phyloP scores from a whole-genome alignment of 37 sponge, comb jelly and placozoan genomes.

The Beroe ovata region DNA sequence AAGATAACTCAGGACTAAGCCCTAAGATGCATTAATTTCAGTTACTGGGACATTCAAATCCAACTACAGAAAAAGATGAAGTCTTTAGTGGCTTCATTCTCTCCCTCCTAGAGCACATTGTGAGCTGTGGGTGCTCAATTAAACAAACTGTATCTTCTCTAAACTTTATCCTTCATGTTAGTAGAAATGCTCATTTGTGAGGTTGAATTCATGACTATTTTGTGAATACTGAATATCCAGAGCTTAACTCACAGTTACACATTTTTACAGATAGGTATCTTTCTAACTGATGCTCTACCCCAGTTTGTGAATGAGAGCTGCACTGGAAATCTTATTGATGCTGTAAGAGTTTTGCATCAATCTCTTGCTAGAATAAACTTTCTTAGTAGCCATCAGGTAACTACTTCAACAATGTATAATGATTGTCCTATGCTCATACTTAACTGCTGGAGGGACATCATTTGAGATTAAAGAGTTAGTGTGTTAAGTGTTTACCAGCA shows the following conservation, averaged over 20 bases:
- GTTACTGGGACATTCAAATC: background rate
- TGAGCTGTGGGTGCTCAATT: background rate
- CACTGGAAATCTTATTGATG: background rate
- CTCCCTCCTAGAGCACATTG: conserved; percentile 3
- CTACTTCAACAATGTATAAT: too few species aligned
- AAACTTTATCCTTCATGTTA: background rate
- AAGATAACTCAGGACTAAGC: too few species aligned
- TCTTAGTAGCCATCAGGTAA: background rate
- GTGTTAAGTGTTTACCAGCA: background rate
- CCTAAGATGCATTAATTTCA: too few species aligned
- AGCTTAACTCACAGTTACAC: background rate
- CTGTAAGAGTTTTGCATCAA: background rate
- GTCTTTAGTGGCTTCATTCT: background rate
- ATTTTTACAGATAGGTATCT: background rate
- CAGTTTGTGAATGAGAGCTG: conserved; percentile 9
- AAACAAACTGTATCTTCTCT: conserved; percentile 1
- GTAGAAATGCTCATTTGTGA: too few species aligned
- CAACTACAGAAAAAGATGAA: background rate
- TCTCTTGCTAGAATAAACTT: background rate
- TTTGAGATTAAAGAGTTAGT: background rate
- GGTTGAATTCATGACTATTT: too few species aligned
- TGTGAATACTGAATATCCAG: too few species aligned
- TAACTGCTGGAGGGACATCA: background rate
- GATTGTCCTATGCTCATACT: background rate
- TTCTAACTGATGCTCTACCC: background rate